These are phyloP conservation scores for Emydoidea blandingii DNA, from an alignment of 2,797 vertebrate genomes.

Conservation along the genomic window DNA sequence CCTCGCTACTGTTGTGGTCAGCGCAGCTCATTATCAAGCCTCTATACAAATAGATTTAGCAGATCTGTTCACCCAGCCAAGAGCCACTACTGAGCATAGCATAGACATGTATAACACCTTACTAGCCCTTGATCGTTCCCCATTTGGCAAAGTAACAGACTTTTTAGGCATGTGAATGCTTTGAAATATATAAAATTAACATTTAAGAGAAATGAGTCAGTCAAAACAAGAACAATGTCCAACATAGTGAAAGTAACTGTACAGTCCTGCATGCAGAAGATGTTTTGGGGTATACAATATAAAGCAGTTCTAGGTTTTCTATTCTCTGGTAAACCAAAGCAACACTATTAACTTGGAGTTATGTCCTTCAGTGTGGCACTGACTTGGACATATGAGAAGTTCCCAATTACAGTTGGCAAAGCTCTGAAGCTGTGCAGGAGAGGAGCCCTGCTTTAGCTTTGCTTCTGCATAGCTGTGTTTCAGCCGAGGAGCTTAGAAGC, in stretches of 20 bases:
- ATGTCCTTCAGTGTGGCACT: neutral
- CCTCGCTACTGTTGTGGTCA: neutral
- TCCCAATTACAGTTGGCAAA: neutral
- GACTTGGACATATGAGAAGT: neutral
- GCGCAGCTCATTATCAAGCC: neutral
- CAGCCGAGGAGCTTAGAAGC: neutral
- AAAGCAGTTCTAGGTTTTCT: neutral
- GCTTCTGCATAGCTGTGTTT: neutral
- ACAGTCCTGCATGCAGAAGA: fast-evolving
- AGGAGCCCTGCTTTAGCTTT: neutral
- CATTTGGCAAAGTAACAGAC: neutral
- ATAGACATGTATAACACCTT: neutral
- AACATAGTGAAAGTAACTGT: neutral
- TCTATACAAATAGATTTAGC: neutral
- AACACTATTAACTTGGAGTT: neutral
- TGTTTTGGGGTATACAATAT: neutral
- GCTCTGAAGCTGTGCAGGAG: neutral
- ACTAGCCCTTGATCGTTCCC: neutral
- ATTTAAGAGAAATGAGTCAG: neutral
- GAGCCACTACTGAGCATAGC: neutral
- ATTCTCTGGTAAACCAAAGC: neutral
- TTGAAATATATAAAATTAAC: neutral
- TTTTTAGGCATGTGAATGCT: neutral
- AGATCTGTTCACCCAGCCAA: neutral
- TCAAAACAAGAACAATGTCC: neutral